Conservation (phyloP, 1,140 invertebrate species). For the Dendrolimus punctatus region DNA sequence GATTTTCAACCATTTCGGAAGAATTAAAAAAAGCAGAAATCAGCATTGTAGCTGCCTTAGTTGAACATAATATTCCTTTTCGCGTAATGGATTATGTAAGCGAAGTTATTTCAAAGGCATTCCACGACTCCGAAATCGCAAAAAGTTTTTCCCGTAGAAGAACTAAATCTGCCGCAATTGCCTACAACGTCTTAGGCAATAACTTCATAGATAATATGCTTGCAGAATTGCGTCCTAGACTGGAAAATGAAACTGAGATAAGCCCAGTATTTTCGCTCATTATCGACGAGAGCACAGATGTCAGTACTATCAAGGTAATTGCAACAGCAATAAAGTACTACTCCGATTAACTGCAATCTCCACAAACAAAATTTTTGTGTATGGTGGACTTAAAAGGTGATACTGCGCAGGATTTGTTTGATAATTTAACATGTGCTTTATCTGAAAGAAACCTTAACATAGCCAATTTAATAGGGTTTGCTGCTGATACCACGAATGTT, state of each 20-base stretch:
- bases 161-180: conserved; percentile 9
- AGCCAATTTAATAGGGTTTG: conserved; percentile 1
- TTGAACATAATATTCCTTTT: conserved; percentile 8
- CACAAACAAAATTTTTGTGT: conserved; percentile 1
- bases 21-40: conserved; percentile 3
- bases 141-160: conserved; percentile 7
- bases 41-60: conserved; percentile 2
- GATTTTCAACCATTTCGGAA: conserved; percentile 3
- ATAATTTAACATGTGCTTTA: conserved; percentile 3
- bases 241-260: conserved; percentile 6
- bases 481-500: no score
- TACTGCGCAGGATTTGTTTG: conserved; percentile 6
- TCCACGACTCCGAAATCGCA: conserved; percentile 10
- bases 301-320: conserved; percentile 7
- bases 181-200: conserved; percentile 6
- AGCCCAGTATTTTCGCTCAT: conserved; percentile 8
- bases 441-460: conserved; percentile 1
- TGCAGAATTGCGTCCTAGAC: conserved; percentile 5
- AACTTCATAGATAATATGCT: conserved; percentile 7
- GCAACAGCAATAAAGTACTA: conserved; percentile 9
- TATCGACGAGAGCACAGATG: conserved; percentile 10
- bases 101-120: conserved; percentile 6
- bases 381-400: conserved; percentile 7
- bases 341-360: conserved; percentile 5
- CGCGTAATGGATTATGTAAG: conserved; percentile 8